phyloP scores from a whole-genome alignment of 2,888 invertebrate species.

The Apodemia zela region DNA sequence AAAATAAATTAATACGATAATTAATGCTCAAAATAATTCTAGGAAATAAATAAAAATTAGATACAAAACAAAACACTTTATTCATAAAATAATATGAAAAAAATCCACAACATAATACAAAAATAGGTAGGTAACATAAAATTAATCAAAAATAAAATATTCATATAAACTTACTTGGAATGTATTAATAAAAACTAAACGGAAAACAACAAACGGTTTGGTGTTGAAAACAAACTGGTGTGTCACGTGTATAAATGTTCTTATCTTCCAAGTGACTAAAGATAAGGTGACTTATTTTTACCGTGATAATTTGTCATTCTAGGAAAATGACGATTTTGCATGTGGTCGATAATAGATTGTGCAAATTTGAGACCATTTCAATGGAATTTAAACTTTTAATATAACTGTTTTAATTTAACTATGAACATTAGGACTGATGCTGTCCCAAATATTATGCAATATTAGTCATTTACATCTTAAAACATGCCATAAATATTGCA shows the following conservation, averaged over 20 bases:
- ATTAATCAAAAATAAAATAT: constrained; percentile 46
- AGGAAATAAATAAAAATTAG: constrained; percentile 15
- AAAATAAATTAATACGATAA: too few relatives aligned
- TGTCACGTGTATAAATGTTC: background rate
- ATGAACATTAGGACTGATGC: too few relatives aligned
- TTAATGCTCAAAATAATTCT: background rate
- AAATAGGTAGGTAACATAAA: constrained; percentile 27
- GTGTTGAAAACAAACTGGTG: background rate
- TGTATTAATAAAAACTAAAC: constrained; percentile 27
- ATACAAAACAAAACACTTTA: constrained; percentile 22
- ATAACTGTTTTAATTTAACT: too few relatives aligned
- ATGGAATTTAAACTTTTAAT: too few relatives aligned
- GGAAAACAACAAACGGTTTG: constrained; percentile 9
- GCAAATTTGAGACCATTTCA: background rate
- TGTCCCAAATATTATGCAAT: too few relatives aligned
- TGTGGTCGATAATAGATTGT: background rate
- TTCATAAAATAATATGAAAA: constrained; percentile 24
- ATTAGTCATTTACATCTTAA: too few relatives aligned
- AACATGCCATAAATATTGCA: too few relatives aligned
- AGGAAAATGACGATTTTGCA: background rate
- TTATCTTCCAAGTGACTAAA: background rate
- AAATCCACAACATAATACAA: constrained; percentile 19
- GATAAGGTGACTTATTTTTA: constrained; percentile 7
- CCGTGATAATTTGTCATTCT: constrained; percentile 1
- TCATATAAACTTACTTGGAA: constrained; percentile 41